Conservation (phyloP, 1,140 invertebrate genomes). For the Bombus waltoni region DNA sequence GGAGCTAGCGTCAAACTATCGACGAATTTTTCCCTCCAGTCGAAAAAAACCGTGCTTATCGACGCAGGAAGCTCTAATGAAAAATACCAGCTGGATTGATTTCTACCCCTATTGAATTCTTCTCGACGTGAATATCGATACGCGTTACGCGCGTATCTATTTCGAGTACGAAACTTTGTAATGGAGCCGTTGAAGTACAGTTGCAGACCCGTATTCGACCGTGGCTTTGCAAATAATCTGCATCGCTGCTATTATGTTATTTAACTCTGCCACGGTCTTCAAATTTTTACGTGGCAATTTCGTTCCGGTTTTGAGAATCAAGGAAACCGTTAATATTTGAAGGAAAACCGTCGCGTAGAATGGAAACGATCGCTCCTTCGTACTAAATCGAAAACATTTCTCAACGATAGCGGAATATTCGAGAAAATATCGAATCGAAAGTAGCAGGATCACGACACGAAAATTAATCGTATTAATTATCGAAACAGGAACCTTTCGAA, state of each 20-base stretch:
- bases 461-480: neutral
- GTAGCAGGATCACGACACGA: too few relatives aligned
- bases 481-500: neutral
- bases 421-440: too few relatives aligned
- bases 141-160: neutral
- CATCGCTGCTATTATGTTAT: too few relatives aligned
- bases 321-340: neutral
- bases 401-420: too few relatives aligned
- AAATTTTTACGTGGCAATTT: neutral
- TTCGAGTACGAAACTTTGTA: neutral
- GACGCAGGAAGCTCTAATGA: neutral
- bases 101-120: neutral
- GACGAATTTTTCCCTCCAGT: neutral
- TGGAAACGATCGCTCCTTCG: neutral
- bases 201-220: too few relatives aligned
- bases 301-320: neutral
- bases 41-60: neutral
- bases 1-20: slow-evolving; percentile 1
- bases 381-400: too few relatives aligned
- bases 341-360: too few relatives aligned
- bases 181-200: neutral
- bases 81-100: slow-evolving; percentile 6
- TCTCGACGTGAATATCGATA: neutral
- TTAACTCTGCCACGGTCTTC: too few relatives aligned
- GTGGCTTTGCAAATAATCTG: too few relatives aligned